These are phyloP conservation scores for Sclerodermus sp. DNA, from an alignment of 2,888 invertebrate species.

Conservation along the genomic window DNA sequence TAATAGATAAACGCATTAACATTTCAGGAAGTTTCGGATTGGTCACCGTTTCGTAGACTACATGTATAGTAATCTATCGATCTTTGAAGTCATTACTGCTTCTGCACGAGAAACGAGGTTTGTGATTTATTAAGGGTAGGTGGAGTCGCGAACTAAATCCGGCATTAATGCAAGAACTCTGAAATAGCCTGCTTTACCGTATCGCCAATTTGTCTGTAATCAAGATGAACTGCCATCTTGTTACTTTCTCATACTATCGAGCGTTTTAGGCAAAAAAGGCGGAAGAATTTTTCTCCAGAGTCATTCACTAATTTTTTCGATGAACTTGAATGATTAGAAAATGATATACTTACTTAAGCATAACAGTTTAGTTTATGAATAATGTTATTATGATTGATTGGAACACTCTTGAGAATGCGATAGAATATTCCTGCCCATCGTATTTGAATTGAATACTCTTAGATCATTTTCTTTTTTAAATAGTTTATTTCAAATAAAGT, in stretches of 20 bases:
- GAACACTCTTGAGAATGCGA: too few species aligned
- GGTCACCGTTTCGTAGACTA: too few species aligned
- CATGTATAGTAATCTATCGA: slow-evolving; percentile 21
- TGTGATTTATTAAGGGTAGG: slow-evolving; percentile 30
- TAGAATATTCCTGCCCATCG: too few species aligned
- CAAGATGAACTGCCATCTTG: slow-evolving; percentile 16
- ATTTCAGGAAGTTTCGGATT: too few species aligned
- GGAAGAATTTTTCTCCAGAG: background rate
- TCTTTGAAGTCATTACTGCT: slow-evolving; percentile 23
- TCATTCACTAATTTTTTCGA: background rate
- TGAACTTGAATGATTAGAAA: background rate
- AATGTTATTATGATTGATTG: too few species aligned
- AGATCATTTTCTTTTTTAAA: too few species aligned
- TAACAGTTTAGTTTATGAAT: too few species aligned
- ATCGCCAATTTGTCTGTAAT: slow-evolving; percentile 30
- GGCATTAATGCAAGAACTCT: slow-evolving; percentile 19
- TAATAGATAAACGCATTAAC: too few species aligned
- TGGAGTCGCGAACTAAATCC: slow-evolving; percentile 28
- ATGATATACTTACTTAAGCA: too few species aligned
- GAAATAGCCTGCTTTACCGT: slow-evolving; percentile 24
- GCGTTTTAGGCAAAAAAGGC: background rate
- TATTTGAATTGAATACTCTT: too few species aligned
- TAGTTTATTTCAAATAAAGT: too few species aligned
- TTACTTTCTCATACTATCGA: background rate
- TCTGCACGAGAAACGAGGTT: slow-evolving; percentile 10